Conservation (phyloP, 2,888 invertebrate species). For the Helleia helle region DNA sequence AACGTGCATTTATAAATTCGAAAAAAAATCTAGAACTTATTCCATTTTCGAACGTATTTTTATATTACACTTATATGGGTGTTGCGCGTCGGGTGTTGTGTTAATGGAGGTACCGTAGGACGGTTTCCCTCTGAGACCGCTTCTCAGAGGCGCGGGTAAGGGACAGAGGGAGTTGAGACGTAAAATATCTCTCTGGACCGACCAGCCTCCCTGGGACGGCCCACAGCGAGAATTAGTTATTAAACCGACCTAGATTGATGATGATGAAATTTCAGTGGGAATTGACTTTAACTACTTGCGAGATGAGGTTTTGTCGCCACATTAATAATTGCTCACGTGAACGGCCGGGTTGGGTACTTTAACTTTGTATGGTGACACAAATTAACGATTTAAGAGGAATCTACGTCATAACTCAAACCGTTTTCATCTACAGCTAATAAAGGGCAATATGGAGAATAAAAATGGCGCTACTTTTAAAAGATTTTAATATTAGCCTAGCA, state of each 20-base stretch:
- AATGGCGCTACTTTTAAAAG: too few species aligned
- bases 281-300: conserved; percentile 61
- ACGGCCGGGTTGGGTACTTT: too few species aligned
- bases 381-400: too few species aligned
- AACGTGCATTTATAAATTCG: background rate
- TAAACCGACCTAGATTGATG: conserved; percentile 67
- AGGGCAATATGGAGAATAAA: too few species aligned
- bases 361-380: too few species aligned
- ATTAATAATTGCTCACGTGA: conserved; percentile 44
- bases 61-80: conserved; percentile 9
- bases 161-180: conserved; percentile 56
- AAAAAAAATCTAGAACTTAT: conserved; percentile 16
- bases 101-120: conserved; percentile 39
- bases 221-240: conserved; percentile 63
- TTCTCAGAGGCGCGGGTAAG: conserved; percentile 41
- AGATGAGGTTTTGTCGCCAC: conserved; percentile 58
- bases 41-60: conserved; percentile 21
- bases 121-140: conserved; percentile 59
- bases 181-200: conserved; percentile 56
- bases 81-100: conserved; percentile 26
- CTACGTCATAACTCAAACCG: background rate
- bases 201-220: conserved; percentile 49
- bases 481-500: too few species aligned
- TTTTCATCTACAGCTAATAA: too few species aligned
- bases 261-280: conserved; percentile 73